phyloP scores from a whole-genome alignment of 2,888 invertebrate genomes.

The Tupiocoris notatus region DNA sequence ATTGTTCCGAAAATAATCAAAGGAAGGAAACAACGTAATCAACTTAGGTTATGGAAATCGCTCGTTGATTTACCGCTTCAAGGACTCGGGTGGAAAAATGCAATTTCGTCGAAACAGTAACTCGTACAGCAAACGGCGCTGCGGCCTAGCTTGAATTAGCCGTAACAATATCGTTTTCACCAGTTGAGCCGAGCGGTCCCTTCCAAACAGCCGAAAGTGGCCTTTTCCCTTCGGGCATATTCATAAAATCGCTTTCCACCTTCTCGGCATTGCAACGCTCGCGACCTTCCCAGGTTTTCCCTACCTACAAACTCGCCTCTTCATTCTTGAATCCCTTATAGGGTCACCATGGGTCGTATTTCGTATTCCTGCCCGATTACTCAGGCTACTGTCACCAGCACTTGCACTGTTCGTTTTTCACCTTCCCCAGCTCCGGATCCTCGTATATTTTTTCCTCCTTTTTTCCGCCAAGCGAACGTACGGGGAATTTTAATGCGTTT shows the following conservation, averaged over 20 bases:
- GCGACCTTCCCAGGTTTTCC: background rate
- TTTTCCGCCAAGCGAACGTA: background rate
- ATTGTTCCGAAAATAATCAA: too few relatives aligned
- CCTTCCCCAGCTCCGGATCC: background rate
- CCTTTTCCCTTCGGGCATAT: too few relatives aligned
- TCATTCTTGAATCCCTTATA: background rate
- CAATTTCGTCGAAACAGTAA: background rate
- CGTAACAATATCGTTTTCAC: background rate
- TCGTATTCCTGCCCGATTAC: conserved; percentile 21
- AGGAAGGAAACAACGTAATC: too few relatives aligned
- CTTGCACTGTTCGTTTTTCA: conserved; percentile 11
- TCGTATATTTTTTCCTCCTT: background rate
- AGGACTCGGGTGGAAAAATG: too few relatives aligned
- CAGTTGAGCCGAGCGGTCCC: background rate
- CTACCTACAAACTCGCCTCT: conserved; percentile 1
- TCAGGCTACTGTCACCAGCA: conserved; percentile 32
- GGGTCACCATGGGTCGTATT: background rate
- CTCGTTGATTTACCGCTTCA: too few relatives aligned
- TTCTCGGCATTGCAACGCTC: background rate
- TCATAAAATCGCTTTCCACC: background rate
- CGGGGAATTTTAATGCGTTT: conserved; percentile 30
- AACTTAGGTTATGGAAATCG: too few relatives aligned
- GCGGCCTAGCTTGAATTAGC: background rate
- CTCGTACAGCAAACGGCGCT: background rate
- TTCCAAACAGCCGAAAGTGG: background rate